Conservation (phyloP, 2,113 vertebrate genomes). For the Anoura caudifer region DNA sequence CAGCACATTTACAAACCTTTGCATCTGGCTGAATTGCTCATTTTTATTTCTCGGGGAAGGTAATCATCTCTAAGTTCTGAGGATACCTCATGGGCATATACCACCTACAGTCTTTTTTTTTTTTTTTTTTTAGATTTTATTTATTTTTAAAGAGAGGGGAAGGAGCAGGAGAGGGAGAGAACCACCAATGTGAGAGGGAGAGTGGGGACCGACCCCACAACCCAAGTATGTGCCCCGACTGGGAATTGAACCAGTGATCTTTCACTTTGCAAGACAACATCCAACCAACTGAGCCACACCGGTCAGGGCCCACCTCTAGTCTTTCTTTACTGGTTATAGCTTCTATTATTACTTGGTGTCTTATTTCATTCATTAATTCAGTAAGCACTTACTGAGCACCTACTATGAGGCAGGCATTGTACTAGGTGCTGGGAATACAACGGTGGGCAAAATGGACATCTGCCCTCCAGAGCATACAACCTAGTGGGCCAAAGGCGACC, state of each 20-base stretch:
- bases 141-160: no score
- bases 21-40: background rate
- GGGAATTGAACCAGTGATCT: no score
- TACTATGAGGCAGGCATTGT: background rate
- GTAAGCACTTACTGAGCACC: background rate
- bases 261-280: no score
- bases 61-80: background rate
- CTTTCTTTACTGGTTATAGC: background rate
- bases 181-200: no score
- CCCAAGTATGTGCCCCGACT: no score
- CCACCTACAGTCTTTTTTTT: background rate
- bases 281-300: no score
- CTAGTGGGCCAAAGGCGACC: background rate
- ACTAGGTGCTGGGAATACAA: background rate
- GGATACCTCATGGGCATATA: accelerated
- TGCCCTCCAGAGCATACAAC: background rate
- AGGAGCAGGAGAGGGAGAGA: no score
- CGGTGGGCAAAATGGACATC: background rate
- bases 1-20: background rate
- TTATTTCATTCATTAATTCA: background rate
- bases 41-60: background rate
- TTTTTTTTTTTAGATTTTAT: no score
- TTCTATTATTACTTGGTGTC: background rate
- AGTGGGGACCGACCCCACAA: no score
- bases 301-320: no score